A percentile compares a stretch with the other conserved stretches of the same genome.
Evolutionary conservation across 2,888 invertebrate genomes (phyloP).

Genomic region (Meteorus cinctellus): DNA sequence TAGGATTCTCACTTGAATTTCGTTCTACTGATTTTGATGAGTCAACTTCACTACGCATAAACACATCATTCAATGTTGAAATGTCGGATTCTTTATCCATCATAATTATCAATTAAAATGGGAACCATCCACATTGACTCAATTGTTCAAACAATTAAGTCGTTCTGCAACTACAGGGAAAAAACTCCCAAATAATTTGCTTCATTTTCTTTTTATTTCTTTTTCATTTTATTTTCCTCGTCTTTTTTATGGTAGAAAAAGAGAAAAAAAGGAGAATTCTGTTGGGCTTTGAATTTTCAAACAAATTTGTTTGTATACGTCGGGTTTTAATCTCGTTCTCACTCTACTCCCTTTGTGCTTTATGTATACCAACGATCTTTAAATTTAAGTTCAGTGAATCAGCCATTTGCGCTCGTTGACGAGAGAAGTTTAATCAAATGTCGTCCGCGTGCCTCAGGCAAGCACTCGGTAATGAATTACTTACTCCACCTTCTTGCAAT

Average conservation of each 20-base stretch:
- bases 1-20: too few species aligned
- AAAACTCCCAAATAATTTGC: not conserved
- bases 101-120: too few species aligned
- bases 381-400: slow-evolving; percentile 41
- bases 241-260: not conserved
- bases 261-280: slow-evolving; percentile 1
- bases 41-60: too few species aligned
- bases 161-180: not conserved
- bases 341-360: slow-evolving; percentile 21
- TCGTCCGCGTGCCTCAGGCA: slow-evolving; percentile 47
- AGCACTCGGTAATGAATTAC: slow-evolving; percentile 63
- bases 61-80: too few species aligned
- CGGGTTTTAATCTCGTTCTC: slow-evolving; percentile 31
- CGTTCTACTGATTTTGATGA: too few species aligned
- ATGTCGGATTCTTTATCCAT: too few species aligned
- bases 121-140: too few species aligned
- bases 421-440: slow-evolving; percentile 51
- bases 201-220: not conserved
- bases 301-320: slow-evolving; percentile 51
- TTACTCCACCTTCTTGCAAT: slow-evolving; percentile 42
- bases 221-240: too few species aligned
- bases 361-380: not conserved
- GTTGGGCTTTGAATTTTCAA: slow-evolving; percentile 33
- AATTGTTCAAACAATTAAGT: too few species aligned
- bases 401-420: slow-evolving; percentile 48